A percentile compares a stretch with the other conserved stretches of the same genome.
Conservation (phyloP, 2,113 vertebrate genomes). For the Panurus biarmicus region DNA sequence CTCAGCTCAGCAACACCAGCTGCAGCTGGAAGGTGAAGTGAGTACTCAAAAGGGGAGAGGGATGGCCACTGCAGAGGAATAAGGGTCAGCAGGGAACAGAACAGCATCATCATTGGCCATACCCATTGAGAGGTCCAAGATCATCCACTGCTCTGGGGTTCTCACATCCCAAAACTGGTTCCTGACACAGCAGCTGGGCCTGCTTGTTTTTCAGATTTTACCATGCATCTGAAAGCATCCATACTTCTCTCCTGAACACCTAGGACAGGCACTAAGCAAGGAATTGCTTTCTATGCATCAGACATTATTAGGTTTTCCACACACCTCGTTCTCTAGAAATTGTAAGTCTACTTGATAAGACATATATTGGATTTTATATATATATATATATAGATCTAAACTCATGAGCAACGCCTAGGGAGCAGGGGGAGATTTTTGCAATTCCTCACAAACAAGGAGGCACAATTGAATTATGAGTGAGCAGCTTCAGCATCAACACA, state of each 20-base stretch:
- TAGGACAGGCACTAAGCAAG: background rate
- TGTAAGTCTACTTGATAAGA: background rate
- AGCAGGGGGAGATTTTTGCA: background rate
- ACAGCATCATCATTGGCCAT: background rate
- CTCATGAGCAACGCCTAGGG: background rate
- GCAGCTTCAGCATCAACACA: background rate
- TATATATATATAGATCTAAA: background rate
- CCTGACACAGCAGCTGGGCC: background rate
- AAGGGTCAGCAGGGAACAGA: background rate
- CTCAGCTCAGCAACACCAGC: background rate
- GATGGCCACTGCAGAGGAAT: background rate
- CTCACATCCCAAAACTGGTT: background rate
- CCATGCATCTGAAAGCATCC: background rate
- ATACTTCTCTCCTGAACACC: background rate
- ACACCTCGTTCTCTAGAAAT: background rate
- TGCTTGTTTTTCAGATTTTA: background rate
- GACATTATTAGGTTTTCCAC: background rate
- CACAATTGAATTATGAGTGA: accelerated
- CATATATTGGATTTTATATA: background rate
- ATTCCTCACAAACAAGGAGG: background rate
- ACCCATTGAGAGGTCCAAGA: accelerated
- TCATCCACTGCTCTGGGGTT: background rate
- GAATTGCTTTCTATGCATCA: background rate
- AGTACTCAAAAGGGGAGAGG: background rate
- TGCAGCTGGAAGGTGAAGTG: background rate